These are phyloP conservation scores for Borostomias antarcticus DNA, from an alignment of 2,797 vertebrate genomes.

Conservation along the genomic window DNA sequence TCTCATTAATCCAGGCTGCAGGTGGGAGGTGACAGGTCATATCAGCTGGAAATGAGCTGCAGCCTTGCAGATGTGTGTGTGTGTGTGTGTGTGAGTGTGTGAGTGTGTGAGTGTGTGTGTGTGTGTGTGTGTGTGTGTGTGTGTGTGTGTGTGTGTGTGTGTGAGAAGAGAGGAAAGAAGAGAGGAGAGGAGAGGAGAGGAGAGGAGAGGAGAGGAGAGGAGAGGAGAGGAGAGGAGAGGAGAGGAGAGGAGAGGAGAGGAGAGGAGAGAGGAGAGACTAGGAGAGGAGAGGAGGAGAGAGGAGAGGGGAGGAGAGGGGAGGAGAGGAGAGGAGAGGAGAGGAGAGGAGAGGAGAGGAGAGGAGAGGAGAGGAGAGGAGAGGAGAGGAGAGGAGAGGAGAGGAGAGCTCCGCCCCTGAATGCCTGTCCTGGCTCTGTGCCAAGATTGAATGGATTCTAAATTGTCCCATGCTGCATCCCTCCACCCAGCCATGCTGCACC, in stretches of 20 bases:
- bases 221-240: background rate
- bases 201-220: slow-evolving; percentile 22
- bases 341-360: slow-evolving; percentile 40
- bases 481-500: too few species aligned
- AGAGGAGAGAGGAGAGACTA: slow-evolving; percentile 26
- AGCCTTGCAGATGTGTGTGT: slow-evolving; percentile 47
- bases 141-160: background rate
- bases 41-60: slow-evolving; percentile 67
- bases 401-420: too few species aligned
- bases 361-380: slow-evolving; percentile 53
- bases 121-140: background rate
- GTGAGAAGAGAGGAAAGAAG: slow-evolving; percentile 20
- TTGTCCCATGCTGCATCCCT: too few species aligned
- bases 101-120: background rate
- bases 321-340: slow-evolving; percentile 57
- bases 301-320: slow-evolving; percentile 42
- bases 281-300: slow-evolving; percentile 42
- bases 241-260: background rate
- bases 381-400: slow-evolving; percentile 26
- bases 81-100: background rate
- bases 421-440: too few species aligned
- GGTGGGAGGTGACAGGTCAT: slow-evolving; percentile 69
- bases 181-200: slow-evolving; percentile 34
- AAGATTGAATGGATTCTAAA: too few species aligned
- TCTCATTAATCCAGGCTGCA: slow-evolving; percentile 67